A percentile compares a stretch with the other conserved stretches of the same genome.
Conservation (phyloP, 2,797 vertebrate genomes). For the Onychomys torridus region DNA sequence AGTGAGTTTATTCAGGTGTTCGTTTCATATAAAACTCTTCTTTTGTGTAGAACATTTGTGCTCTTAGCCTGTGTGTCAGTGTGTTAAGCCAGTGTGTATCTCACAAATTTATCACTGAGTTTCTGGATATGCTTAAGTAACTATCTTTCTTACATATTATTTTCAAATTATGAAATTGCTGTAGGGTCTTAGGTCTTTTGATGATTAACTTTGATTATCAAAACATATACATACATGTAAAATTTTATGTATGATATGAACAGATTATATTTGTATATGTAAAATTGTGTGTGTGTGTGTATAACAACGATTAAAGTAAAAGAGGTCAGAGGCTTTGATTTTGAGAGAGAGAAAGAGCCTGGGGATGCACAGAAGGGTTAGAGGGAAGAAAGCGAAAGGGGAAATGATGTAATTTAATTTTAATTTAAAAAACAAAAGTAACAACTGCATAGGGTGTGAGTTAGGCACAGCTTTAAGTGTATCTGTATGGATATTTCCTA, state of each 20-base stretch:
- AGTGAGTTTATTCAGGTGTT: not conserved
- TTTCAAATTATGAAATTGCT: conserved; percentile 1
- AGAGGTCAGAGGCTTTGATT: not conserved
- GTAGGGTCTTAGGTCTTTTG: not conserved
- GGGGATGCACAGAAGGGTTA: not conserved
- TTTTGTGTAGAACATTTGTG: not conserved
- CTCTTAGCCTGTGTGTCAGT: not conserved
- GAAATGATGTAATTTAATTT: not conserved
- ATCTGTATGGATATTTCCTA: not conserved
- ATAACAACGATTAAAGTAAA: not conserved
- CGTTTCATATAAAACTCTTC: not conserved
- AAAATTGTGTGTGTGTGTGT: not conserved
- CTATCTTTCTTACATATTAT: not conserved
- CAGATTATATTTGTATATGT: not conserved
- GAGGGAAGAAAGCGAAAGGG: not conserved
- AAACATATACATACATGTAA: not conserved
- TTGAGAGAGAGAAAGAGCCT: not conserved
- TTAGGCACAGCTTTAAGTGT: no score
- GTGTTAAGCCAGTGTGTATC: not conserved
- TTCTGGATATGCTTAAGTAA: conserved; percentile 39
- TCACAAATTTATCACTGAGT: not conserved
- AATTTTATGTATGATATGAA: not conserved
- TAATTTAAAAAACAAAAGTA: not conserved
- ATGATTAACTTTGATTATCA: not conserved
- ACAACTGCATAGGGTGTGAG: not conserved